Percentiles rank a stretch among this genome's conserved stretches.
Conservation (phyloP, 1,140 invertebrate species). For the Luehdorfia chinensis region DNA sequence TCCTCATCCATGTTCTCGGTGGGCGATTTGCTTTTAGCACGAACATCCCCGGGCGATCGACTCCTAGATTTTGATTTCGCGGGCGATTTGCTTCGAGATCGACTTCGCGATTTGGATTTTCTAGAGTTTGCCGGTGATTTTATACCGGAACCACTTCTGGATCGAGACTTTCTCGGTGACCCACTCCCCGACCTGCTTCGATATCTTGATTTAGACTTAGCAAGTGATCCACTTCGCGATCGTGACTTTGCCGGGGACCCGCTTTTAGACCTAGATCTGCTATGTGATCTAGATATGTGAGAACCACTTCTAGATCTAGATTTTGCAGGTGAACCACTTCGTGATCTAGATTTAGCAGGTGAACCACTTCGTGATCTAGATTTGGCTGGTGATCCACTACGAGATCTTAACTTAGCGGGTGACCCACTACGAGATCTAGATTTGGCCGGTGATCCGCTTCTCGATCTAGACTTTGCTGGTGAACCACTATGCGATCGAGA, state of each 20-base stretch:
- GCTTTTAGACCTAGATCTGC: conserved; percentile 22
- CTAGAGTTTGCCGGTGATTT: conserved; percentile 13
- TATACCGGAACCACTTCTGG: conserved; percentile 5
- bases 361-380: conserved; percentile 27
- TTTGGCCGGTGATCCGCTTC: conserved; percentile 21
- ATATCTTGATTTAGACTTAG: conserved; percentile 18
- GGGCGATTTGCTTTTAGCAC: conserved; percentile 27
- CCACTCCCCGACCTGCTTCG: conserved; percentile 13
- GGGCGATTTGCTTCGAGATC: conserved; percentile 9
- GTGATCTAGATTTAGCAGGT: conserved; percentile 15
- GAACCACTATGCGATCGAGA: conserved; percentile 26
- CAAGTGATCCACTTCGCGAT: conserved; percentile 14
- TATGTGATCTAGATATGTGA: conserved; percentile 26
- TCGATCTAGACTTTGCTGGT: conserved; percentile 17
- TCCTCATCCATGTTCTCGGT: conserved; percentile 35
- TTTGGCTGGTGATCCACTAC: conserved; percentile 18
- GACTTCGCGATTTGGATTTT: conserved; percentile 17
- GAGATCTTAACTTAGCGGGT: conserved; percentile 16
- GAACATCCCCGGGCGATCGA: conserved; percentile 6
- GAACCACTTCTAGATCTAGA: conserved; percentile 32
- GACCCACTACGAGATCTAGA: conserved; percentile 23
- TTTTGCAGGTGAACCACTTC: conserved; percentile 21
- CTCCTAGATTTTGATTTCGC: conserved; percentile 19
- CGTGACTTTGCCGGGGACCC: conserved; percentile 17
- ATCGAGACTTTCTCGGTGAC: conserved; percentile 8